Conservation (phyloP, 2,797 vertebrate species). For the Brachymystax lenok region DNA sequence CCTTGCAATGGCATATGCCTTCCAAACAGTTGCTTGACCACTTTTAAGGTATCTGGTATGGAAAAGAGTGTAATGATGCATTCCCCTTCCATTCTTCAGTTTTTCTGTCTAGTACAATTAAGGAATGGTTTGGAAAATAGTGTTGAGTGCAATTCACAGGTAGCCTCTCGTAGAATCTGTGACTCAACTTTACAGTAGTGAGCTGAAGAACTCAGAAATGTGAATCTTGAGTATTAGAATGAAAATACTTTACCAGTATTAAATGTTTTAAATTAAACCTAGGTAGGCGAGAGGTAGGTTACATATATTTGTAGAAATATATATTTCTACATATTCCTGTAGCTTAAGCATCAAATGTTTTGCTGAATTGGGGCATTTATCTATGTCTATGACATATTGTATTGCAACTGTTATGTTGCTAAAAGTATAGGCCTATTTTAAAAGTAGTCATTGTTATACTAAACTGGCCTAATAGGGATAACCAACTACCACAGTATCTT, state of each 20-base stretch:
- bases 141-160: not conserved
- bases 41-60: not conserved
- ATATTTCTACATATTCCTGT: not conserved
- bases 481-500: not conserved
- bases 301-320: not conserved
- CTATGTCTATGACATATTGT: not conserved
- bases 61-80: not conserved
- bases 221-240: not conserved
- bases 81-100: not conserved
- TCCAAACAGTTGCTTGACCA: not conserved
- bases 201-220: not conserved
- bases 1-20: not conserved
- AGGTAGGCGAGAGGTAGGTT: not conserved
- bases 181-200: not conserved
- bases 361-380: not conserved
- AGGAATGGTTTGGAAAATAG: not conserved
- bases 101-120: not conserved
- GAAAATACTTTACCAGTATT: not conserved
- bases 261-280: not conserved
- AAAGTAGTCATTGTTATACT: not conserved
- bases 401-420: not conserved
- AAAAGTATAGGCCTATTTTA: not conserved
- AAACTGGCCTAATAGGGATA: not conserved
- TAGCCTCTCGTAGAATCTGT: not conserved
- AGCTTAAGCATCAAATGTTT: not conserved